Evolutionary conservation across 1,140 invertebrate species (phyloP), one percentile per base, ranked within the genome.

Genomic region (Muscidifurax raptorellus): DNA sequence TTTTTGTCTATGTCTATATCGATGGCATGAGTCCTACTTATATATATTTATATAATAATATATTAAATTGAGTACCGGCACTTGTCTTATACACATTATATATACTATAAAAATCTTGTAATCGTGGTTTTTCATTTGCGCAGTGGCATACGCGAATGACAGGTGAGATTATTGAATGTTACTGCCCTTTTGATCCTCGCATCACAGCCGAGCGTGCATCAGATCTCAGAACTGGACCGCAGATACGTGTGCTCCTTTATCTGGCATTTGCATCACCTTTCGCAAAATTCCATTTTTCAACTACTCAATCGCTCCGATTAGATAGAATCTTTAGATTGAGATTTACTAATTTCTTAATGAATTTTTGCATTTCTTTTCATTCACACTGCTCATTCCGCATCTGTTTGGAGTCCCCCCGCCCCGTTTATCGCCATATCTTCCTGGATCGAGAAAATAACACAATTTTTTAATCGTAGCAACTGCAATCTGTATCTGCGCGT

Each of bases 111-210:
- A 66, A 67, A 76, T 85, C 69, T 87, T 81, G 15, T 67, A 80
- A 59, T 85, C 82, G 66, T 86, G 82, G 64, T 87, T 86, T 86
- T 81, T 85, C 15, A 86, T 83, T 88, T 86, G 36, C 32, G 52
- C 85, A 87, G 80, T 82, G 85, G 78, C 87, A 74, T 79, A 82
- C 71, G 85, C 84, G 81, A 87, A 47, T 13, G 82, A 86, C 86
- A 88, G 87, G 87, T 88, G 87, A 87, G 85, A 88, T 85, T 85
- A 78, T 25, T 88, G n/a, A 86, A 86, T 86, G 86, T 85, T 81
- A 69, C 59, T 81, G 66, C 40, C 64, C 67, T 69, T 64, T 77
- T 75, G 69, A 69, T 52, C 75, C 40, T 40, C 9, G 36, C 47
- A 59, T 77, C 47, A 59, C 32, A 76, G 44, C 64, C 9, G n/a